A percentile compares a stretch with the other conserved stretches of the same genome.
phyloP scores from a whole-genome alignment of 1,140 invertebrate species.

The Adoxophyes honmai region DNA sequence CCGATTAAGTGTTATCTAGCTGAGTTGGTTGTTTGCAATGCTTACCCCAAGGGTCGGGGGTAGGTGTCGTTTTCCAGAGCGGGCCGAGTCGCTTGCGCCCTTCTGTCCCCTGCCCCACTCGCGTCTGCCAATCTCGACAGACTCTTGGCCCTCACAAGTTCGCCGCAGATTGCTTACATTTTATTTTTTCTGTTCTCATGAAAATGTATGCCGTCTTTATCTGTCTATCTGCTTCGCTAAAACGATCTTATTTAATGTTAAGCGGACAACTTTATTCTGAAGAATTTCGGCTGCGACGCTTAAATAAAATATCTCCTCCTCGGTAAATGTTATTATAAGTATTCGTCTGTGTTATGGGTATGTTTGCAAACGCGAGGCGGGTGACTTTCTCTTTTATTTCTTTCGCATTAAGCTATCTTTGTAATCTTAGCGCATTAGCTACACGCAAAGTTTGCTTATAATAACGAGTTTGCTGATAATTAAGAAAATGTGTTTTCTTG shows the following conservation, averaged over 20 bases:
- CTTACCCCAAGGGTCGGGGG: constrained; percentile 35
- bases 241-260: constrained; percentile 65
- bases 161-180: constrained; percentile 47
- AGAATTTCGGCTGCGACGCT: constrained; percentile 41
- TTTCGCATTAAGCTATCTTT: constrained; percentile 14
- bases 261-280: constrained; percentile 56
- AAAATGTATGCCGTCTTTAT: constrained; percentile 67
- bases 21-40: constrained; percentile 34
- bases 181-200: constrained; percentile 53
- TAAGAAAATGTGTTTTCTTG: constrained; percentile 26
- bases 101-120: constrained; percentile 21
- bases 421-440: background rate
- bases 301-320: constrained; percentile 44
- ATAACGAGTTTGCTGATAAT: constrained; percentile 13
- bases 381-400: constrained; percentile 38
- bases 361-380: constrained; percentile 36
- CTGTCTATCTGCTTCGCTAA: constrained; percentile 59
- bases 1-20: constrained; percentile 53
- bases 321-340: constrained; percentile 27
- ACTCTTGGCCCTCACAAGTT: constrained; percentile 50
- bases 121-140: constrained; percentile 42
- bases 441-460: background rate
- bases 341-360: constrained; percentile 34
- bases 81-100: constrained; percentile 30
- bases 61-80: constrained; percentile 39